phyloP scores from a whole-genome alignment of 2,113 vertebrate species.

The Psettodes erumei region DNA sequence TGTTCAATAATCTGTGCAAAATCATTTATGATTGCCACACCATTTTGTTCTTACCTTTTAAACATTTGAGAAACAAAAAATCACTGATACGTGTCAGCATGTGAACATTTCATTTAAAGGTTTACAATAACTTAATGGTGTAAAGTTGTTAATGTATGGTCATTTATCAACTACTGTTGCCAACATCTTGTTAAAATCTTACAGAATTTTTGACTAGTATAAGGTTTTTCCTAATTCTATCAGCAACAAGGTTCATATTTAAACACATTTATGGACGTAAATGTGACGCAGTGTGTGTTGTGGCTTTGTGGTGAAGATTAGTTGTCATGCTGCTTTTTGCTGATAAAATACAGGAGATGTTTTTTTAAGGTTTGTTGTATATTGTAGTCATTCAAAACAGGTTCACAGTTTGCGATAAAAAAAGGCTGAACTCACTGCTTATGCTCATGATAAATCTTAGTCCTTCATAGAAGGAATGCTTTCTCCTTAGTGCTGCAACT shows the following conservation, averaged over 20 bases:
- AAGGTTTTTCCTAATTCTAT: background rate
- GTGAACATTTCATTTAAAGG: background rate
- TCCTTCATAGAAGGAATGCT: background rate
- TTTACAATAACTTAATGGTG: background rate
- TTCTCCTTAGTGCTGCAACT: background rate
- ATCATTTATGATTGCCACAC: too few relatives aligned
- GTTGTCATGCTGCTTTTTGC: background rate
- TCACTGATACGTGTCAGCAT: background rate
- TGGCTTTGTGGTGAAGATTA: background rate
- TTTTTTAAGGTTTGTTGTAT: background rate
- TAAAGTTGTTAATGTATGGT: background rate
- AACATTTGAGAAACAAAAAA: background rate
- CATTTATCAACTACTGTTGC: background rate
- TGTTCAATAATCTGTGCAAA: background rate
- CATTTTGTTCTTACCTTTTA: too few relatives aligned
- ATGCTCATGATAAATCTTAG: background rate
- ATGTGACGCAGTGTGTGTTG: background rate
- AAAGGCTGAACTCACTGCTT: background rate
- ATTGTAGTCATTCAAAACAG: background rate
- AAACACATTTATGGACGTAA: background rate
- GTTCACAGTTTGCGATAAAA: conserved; percentile 4
- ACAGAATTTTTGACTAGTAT: background rate
- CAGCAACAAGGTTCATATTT: background rate
- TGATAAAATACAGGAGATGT: background rate
- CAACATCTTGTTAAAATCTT: too few relatives aligned